Base-by-base conservation (phyloP, 2,888 invertebrate species). In the Lochmaea capreae region DNA sequence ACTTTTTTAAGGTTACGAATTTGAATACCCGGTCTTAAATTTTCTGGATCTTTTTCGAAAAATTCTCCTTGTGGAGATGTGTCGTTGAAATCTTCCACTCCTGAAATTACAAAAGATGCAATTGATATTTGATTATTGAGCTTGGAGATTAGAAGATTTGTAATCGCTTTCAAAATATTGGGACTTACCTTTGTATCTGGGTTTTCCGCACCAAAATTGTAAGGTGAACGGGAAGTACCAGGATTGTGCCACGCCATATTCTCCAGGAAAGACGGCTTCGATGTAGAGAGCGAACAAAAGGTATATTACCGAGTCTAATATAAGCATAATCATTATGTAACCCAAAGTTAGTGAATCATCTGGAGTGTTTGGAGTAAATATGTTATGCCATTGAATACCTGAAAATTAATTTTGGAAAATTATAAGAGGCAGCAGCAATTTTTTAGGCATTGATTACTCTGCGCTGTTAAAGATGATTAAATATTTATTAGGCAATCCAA, bases 231-330 rank as follows among this genome's bases (percentile, higher is more conserved):
- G 91, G 83, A 96, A 97, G 83, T 96, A 92, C 92, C 95, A 97
- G 39, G 92, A 92, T 76, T 92, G 91, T 0, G 94, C 93, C 0
- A 97, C 92, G 4, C 97, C 97, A 85, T 90, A 95, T 14, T 94
- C 93, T 11, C 97, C 97, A 0, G 97, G 97, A 76, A 92, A 89
- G 11, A 98, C 91, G 78, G 94, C 94, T 86, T 97, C 97, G 42
- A 97, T 87, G 84, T 97, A 98, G 79, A 97, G 88, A 0, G 97
- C 93, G 52, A 97, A 85, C 3, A 93, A 72, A 85, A 95, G 89
- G 83, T 96, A 95, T 0, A 96, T 66, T 0, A 93, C 68, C 10
- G 90, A 87, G 83, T 95, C 93, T 1, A 94, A 76, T n/a, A 92
- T 83, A 81, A 97, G 86, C 89, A 96, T 92, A 1, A 94, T 81